phyloP scores from a whole-genome alignment of 1,140 invertebrate species.

The Rhopalosiphum padi region DNA sequence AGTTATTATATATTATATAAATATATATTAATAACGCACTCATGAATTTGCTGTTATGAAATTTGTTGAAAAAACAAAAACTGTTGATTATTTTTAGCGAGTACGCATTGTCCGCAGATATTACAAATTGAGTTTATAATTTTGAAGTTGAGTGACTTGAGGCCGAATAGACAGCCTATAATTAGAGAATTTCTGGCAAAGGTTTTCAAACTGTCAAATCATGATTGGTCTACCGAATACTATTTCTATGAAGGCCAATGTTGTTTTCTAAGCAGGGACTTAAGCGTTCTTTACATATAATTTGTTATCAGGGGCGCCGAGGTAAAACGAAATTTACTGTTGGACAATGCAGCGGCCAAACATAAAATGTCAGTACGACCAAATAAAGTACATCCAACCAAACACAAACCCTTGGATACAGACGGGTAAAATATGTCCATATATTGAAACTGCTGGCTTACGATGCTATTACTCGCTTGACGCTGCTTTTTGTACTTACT shows the following conservation, averaged over 20 bases:
- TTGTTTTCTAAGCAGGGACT: conserved; percentile 36
- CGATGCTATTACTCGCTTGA: conserved; percentile 12
- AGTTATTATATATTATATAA: background rate
- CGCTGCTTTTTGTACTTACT: conserved; percentile 28
- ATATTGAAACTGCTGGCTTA: conserved; percentile 18
- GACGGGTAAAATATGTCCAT: conserved; percentile 46
- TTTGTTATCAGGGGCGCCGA: conserved; percentile 59
- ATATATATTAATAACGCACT: background rate
- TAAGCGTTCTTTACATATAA: conserved; percentile 53
- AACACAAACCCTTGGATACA: conserved; percentile 41
- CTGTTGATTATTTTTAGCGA: conserved; percentile 37
- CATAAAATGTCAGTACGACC: conserved; percentile 79
- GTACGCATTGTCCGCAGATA: conserved; percentile 41
- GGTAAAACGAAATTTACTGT: conserved; percentile 67
- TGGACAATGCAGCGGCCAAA: conserved; percentile 76
- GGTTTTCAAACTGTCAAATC: conserved; percentile 51
- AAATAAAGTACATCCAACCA: conserved; percentile 63
- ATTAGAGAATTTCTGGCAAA: conserved; percentile 49
- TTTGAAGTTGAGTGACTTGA: conserved; percentile 54
- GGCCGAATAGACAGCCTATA: conserved; percentile 46
- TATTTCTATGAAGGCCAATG: conserved; percentile 52
- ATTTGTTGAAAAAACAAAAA: conserved; percentile 37
- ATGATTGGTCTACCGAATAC: conserved; percentile 51
- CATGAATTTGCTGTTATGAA: background rate
- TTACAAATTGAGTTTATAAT: conserved; percentile 42